Conservation (phyloP, 2,797 vertebrate genomes). For the Sebastes hubbsi region DNA sequence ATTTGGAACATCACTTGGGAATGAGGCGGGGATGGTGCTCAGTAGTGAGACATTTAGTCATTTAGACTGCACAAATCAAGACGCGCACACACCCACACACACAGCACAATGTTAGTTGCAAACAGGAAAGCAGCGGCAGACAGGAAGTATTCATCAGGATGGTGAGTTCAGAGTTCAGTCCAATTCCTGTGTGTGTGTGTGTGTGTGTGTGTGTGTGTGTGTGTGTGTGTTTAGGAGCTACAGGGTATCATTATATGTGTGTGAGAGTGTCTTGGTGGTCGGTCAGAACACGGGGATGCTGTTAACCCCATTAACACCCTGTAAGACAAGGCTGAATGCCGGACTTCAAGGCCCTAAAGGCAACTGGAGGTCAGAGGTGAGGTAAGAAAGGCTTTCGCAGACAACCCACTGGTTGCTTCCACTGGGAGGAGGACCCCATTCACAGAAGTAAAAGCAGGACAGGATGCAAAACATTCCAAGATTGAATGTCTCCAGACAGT, state of each 20-base stretch:
- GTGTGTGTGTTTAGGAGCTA: constrained; percentile 19
- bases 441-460: constrained; percentile 39
- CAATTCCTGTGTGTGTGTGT: constrained; percentile 37
- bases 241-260: neutral
- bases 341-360: constrained; percentile 39
- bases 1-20: constrained; percentile 9
- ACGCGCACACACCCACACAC: constrained; percentile 6
- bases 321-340: constrained; percentile 28
- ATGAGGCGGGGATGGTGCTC: constrained; percentile 7
- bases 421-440: constrained; percentile 26
- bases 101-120: constrained; percentile 20
- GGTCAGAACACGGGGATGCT: constrained; percentile 26
- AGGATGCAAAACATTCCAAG: constrained; percentile 61
- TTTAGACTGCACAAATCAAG: constrained; percentile 49
- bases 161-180: constrained; percentile 52
- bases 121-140: constrained; percentile 70
- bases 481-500: constrained; percentile 50
- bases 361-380: constrained; percentile 35
- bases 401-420: neutral
- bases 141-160: constrained; percentile 67
- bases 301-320: constrained; percentile 53
- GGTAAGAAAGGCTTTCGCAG: constrained; percentile 32
- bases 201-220: constrained; percentile 19
- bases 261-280: constrained; percentile 4
- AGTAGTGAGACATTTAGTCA: constrained; percentile 8